Evolutionary conservation across 2,888 invertebrate genomes (phyloP).

Genomic region (Nebria salina): DNA sequence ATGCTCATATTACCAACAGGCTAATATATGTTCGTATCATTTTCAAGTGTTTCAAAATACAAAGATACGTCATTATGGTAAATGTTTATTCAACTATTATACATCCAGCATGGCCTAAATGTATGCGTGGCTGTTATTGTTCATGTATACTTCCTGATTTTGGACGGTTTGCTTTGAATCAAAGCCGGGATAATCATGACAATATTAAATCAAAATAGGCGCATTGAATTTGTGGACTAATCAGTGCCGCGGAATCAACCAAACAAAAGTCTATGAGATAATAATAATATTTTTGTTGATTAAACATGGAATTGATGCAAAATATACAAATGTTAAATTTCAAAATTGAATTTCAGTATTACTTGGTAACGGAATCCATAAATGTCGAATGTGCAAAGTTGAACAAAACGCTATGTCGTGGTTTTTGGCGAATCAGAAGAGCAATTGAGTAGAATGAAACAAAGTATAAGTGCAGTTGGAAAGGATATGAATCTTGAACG

Average conservation of each 20-base stretch:
- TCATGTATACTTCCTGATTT: not conserved
- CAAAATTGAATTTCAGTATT: too few relatives aligned
- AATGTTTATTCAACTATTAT: not conserved
- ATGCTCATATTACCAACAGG: not conserved
- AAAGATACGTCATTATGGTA: not conserved
- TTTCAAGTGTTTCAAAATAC: not conserved
- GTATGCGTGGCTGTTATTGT: not conserved
- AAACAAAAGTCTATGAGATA: not conserved
- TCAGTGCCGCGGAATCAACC: not conserved
- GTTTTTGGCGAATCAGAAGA: too few relatives aligned
- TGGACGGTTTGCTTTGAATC: not conserved
- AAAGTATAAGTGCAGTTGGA: too few relatives aligned
- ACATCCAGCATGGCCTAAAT: not conserved
- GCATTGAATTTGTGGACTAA: not conserved
- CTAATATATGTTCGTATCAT: not conserved
- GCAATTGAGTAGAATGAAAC: too few relatives aligned
- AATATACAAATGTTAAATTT: not conserved
- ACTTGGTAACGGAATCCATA: too few relatives aligned
- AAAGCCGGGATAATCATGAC: not conserved
- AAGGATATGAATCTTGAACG: too few relatives aligned
- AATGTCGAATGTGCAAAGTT: not conserved
- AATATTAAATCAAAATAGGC: not conserved
- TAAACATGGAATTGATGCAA: not conserved
- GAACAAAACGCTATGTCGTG: not conserved
- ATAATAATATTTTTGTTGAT: not conserved